These are phyloP conservation scores for Centropristis striata DNA, from an alignment of 2,113 vertebrate genomes.

Conservation along the genomic window DNA sequence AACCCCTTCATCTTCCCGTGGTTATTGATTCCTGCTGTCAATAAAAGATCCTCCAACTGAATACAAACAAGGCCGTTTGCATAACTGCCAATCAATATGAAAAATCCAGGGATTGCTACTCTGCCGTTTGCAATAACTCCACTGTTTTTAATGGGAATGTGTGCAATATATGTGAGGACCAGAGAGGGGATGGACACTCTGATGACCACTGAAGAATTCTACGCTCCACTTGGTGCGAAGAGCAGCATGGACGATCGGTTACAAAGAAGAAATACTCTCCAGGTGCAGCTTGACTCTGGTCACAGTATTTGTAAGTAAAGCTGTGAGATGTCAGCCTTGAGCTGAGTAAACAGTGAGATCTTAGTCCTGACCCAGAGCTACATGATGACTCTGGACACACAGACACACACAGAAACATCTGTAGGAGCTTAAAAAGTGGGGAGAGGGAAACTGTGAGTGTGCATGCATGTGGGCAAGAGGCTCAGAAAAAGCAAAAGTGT, in stretches of 20 bases:
- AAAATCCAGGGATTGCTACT: slow-evolving; percentile 17
- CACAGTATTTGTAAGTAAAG: slow-evolving; percentile 43
- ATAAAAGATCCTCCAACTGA: slow-evolving; percentile 56
- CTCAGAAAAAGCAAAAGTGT: slow-evolving; percentile 5
- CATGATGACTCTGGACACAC: background rate
- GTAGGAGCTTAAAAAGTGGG: background rate
- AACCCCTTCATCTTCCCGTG: slow-evolving; percentile 53
- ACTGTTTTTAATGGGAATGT: slow-evolving; percentile 11
- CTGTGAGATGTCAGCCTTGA: slow-evolving; percentile 39
- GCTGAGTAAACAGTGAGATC: slow-evolving; percentile 44
- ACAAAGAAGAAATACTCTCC: background rate
- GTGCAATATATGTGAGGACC: background rate
- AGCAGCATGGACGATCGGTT: background rate
- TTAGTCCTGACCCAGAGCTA: slow-evolving; percentile 26
- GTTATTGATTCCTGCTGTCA: slow-evolving; percentile 69
- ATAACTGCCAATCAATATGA: slow-evolving; percentile 60
- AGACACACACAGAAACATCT: slow-evolving; percentile 15
- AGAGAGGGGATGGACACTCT: background rate
- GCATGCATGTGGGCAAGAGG: background rate
- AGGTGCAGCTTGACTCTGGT: slow-evolving; percentile 9
- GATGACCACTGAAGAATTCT: background rate
- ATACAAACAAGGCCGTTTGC: slow-evolving; percentile 73
- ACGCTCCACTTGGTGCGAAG: slow-evolving; percentile 15
- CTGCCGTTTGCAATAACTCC: slow-evolving; percentile 17
- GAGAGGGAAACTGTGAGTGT: background rate